Percentiles rank a stretch among this genome's conserved stretches.
phyloP scores from a whole-genome alignment of 2,888 invertebrate species.

The Autographa pulchrina region DNA sequence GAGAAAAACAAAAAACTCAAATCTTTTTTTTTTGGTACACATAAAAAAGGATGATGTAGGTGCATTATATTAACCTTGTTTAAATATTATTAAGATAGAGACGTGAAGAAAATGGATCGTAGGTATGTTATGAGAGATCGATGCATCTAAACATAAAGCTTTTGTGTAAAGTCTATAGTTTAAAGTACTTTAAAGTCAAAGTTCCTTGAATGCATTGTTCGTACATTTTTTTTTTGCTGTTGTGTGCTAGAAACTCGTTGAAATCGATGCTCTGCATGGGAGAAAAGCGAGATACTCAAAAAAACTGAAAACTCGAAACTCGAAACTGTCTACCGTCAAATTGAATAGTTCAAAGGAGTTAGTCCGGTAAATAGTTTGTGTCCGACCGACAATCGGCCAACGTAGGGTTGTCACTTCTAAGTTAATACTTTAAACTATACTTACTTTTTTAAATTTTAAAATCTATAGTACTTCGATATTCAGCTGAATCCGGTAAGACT shows the following conservation, averaged over 20 bases:
- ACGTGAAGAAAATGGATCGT: too few species aligned
- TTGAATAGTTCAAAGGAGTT: slow-evolving; percentile 61
- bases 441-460: too few species aligned
- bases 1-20: too few species aligned
- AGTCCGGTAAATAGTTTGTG: slow-evolving; percentile 59
- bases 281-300: slow-evolving; percentile 39
- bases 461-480: background rate
- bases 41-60: too few species aligned
- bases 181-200: background rate
- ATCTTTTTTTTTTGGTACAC: too few species aligned
- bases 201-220: slow-evolving; percentile 3
- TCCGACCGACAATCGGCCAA: slow-evolving; percentile 50
- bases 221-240: background rate
- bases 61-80: too few species aligned
- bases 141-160: background rate
- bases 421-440: background rate
- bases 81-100: too few species aligned
- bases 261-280: slow-evolving; percentile 20
- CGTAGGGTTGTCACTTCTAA: slow-evolving; percentile 38
- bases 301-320: slow-evolving; percentile 38
- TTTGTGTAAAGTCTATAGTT: background rate
- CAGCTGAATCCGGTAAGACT: too few species aligned
- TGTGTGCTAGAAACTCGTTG: slow-evolving; percentile 5
- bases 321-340: slow-evolving; percentile 53
- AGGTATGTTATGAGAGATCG: too few species aligned